Percentiles rank a stretch among this genome's conserved stretches.
phyloP scores from a whole-genome alignment of 1,140 invertebrate species.

The Diorhabda elongata region DNA sequence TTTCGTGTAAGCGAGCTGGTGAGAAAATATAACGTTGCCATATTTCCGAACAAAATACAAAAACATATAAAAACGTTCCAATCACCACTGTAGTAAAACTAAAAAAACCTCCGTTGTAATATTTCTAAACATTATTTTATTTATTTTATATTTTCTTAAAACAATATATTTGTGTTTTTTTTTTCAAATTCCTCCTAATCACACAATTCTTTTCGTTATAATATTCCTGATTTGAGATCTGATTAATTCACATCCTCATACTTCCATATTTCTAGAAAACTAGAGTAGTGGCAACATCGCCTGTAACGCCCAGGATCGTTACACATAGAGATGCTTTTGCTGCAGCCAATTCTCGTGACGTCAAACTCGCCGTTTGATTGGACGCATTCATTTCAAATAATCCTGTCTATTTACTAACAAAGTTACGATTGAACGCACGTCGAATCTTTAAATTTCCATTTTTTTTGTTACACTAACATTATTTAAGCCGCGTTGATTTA shows the following conservation, averaged over 20 bases:
- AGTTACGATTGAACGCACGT: constrained; percentile 3
- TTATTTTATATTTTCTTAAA: too few relatives aligned
- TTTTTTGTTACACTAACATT: too few relatives aligned
- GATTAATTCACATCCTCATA: too few relatives aligned
- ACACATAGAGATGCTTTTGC: constrained; percentile 5
- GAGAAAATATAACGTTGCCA: constrained; percentile 8
- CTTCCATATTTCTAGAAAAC: too few relatives aligned
- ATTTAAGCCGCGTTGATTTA: too few relatives aligned
- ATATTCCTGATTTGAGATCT: too few relatives aligned
- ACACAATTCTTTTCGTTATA: too few relatives aligned
- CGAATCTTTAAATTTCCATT: neutral
- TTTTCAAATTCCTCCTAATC: too few relatives aligned
- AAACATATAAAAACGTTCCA: neutral
- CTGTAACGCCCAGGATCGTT: constrained; percentile 1
- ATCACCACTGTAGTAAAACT: too few relatives aligned
- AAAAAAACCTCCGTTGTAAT: too few relatives aligned
- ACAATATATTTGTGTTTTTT: too few relatives aligned
- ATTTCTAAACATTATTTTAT: too few relatives aligned
- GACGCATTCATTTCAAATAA: neutral
- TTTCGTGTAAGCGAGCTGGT: neutral
- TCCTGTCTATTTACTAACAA: constrained; percentile 12
- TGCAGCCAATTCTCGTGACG: constrained; percentile 8
- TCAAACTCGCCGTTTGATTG: constrained; percentile 12
- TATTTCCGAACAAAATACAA: neutral
- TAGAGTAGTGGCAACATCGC: neutral